Evolutionary conservation across 2,888 invertebrate species (phyloP).

Genomic region (Psylliodes chrysocephalus): DNA sequence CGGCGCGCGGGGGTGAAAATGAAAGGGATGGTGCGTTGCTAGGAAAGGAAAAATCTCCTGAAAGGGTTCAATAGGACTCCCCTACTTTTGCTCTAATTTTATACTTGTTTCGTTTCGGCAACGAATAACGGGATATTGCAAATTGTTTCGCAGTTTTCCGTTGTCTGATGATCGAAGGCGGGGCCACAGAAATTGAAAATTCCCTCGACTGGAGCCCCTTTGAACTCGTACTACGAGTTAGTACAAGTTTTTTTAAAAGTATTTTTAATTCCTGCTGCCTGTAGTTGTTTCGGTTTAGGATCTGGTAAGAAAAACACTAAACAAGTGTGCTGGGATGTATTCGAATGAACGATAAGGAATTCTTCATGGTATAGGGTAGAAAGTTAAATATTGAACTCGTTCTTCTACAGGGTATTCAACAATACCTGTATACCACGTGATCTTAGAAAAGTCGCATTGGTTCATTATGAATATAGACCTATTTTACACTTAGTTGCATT

Average conservation of each 20-base stretch:
- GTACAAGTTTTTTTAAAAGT: constrained; percentile 12
- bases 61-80: constrained; percentile 40
- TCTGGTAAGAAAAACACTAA: too few relatives aligned
- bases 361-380: too few relatives aligned
- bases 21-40: constrained; percentile 38
- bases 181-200: constrained; percentile 27
- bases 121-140: constrained; percentile 37
- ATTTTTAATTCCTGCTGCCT: neutral
- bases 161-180: constrained; percentile 32
- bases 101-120: constrained; percentile 37
- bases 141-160: constrained; percentile 38
- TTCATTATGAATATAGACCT: too few relatives aligned
- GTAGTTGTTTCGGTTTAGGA: neutral
- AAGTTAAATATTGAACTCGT: too few relatives aligned
- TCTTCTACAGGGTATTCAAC: too few relatives aligned
- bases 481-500: too few relatives aligned
- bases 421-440: too few relatives aligned
- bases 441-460: too few relatives aligned
- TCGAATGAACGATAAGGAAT: too few relatives aligned
- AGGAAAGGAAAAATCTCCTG: constrained; percentile 45
- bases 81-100: constrained; percentile 42
- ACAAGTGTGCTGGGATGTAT: too few relatives aligned
- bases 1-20: constrained; percentile 15
- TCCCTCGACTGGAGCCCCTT: constrained; percentile 16
- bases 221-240: neutral